Conservation (phyloP, 2,888 invertebrate genomes). For the Tubulanus polymorphus region DNA sequence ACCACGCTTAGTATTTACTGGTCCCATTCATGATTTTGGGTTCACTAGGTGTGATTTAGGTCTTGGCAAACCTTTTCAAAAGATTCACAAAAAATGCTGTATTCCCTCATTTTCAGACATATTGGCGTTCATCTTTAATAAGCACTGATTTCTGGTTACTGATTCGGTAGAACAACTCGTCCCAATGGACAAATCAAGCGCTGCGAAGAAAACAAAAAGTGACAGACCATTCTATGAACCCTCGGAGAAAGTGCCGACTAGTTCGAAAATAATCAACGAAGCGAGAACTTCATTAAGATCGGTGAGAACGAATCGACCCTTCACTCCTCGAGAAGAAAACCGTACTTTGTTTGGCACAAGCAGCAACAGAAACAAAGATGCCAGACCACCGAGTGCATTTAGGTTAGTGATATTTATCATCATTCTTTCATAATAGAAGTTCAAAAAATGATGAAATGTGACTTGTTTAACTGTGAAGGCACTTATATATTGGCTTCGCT, state of each 20-base stretch:
- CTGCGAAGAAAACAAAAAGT: conserved; percentile 23
- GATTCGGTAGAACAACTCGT: too few relatives aligned
- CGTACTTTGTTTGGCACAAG: conserved; percentile 67
- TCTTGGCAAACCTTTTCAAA: too few relatives aligned
- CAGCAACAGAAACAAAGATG: conserved; percentile 38
- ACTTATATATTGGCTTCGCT: too few relatives aligned
- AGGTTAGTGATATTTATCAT: conserved; percentile 30
- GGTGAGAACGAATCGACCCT: conserved; percentile 77
- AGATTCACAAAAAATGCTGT: too few relatives aligned
- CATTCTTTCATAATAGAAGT: neutral
- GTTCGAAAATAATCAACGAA: conserved; percentile 47
- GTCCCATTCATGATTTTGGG: too few relatives aligned
- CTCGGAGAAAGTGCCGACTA: conserved; percentile 39
- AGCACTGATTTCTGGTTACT: too few relatives aligned
- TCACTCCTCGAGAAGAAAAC: conserved; percentile 77
- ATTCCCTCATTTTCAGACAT: too few relatives aligned
- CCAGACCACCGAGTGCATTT: conserved; percentile 51
- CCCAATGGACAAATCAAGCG: too few relatives aligned
- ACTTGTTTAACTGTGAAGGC: too few relatives aligned
- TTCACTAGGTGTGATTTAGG: too few relatives aligned
- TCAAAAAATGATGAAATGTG: neutral
- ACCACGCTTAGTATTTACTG: too few relatives aligned
- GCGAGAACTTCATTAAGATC: conserved; percentile 57
- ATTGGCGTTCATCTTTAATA: too few relatives aligned
- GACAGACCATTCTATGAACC: conserved; percentile 45